These are phyloP conservation scores for Tenebrosternarchus preto DNA, from an alignment of 2,113 vertebrate genomes.

Conservation along the genomic window DNA sequence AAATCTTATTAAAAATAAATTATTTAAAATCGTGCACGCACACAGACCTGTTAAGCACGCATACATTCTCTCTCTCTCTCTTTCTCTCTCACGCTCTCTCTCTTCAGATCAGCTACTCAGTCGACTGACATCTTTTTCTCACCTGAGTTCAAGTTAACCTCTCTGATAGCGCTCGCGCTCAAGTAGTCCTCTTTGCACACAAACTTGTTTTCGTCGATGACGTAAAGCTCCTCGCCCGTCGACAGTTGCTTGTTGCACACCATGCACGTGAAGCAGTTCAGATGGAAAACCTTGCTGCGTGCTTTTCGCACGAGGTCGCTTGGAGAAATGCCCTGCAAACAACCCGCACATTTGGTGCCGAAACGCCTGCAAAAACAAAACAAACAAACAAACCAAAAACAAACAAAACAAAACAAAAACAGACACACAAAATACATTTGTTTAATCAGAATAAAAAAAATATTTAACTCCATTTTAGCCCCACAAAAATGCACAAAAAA, in stretches of 20 bases:
- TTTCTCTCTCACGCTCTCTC: neutral
- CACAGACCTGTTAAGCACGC: neutral
- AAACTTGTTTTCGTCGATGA: slow-evolving; percentile 97
- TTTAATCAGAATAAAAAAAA: too few relatives aligned
- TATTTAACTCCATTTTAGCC: too few relatives aligned
- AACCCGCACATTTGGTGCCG: slow-evolving; percentile 95
- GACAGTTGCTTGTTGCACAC: slow-evolving; percentile 98
- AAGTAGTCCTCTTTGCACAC: slow-evolving; percentile 97
- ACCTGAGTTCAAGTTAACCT: slow-evolving; percentile 96
- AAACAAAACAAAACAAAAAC: neutral
- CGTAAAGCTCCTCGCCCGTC: slow-evolving; percentile 96
- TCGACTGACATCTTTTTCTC: slow-evolving; percentile 58
- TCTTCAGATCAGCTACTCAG: too few relatives aligned
- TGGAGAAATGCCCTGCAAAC: slow-evolving; percentile 93
- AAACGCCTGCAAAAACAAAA: slow-evolving; percentile 80
- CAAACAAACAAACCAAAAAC: neutral
- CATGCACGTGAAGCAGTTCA: slow-evolving; percentile 99
- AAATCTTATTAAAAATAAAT: too few relatives aligned
- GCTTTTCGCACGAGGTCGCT: slow-evolving; percentile 96
- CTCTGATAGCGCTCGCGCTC: slow-evolving; percentile 87
- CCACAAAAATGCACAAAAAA: neutral
- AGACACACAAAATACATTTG: neutral
- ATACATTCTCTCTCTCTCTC: neutral
- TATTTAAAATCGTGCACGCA: neutral
- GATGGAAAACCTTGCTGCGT: slow-evolving; percentile 93